Evolutionary conservation across 2,888 invertebrate species (phyloP).

Genomic region (Leistus spinibarbis): DNA sequence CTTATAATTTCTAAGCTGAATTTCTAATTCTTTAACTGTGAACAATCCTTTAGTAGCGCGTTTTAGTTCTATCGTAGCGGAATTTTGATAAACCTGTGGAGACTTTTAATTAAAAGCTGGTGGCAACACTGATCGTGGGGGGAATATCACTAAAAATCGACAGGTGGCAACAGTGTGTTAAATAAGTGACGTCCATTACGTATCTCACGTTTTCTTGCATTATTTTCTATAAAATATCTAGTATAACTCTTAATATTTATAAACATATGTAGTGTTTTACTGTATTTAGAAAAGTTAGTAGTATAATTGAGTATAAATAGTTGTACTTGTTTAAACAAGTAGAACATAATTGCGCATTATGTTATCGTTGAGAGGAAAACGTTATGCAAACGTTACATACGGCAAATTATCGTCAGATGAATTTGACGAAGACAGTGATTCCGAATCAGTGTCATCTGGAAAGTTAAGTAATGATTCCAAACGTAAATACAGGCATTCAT

Average conservation of each 20-base stretch:
- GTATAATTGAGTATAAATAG: not conserved
- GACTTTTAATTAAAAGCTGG: too few species aligned
- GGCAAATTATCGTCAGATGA: constrained; percentile 16
- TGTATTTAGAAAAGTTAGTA: not conserved
- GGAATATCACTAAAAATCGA: too few species aligned
- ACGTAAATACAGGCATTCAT: constrained; percentile 16
- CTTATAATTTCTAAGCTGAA: too few species aligned
- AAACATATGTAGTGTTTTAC: not conserved
- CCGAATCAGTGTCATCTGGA: constrained; percentile 6
- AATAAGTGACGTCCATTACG: too few species aligned
- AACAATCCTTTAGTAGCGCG: too few species aligned
- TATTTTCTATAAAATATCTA: not conserved
- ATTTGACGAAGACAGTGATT: constrained; percentile 23
- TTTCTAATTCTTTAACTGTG: too few species aligned
- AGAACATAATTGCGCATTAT: not conserved
- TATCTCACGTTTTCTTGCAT: too few species aligned
- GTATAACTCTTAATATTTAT: not conserved
- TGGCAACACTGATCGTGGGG: too few species aligned
- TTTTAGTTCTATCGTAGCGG: too few species aligned
- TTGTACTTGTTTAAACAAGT: not conserved
- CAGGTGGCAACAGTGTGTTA: too few species aligned
- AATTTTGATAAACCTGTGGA: too few species aligned
- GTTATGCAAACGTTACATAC: constrained; percentile 14
- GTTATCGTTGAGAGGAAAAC: constrained; percentile 28
- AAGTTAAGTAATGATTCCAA: constrained; percentile 10